phyloP scores from a whole-genome alignment of 2,888 invertebrate genomes.

The Melinaea menophilus region DNA sequence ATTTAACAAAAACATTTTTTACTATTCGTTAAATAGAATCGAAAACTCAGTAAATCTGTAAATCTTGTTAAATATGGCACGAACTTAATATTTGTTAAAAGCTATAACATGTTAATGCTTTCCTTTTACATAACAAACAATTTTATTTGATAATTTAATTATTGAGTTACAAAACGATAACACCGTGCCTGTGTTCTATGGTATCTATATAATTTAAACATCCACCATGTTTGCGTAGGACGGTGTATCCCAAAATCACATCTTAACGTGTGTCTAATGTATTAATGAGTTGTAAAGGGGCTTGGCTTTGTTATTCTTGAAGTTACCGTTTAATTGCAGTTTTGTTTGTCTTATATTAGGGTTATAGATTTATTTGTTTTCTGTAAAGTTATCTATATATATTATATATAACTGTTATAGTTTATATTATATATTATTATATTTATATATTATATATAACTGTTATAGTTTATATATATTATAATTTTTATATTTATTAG shows the following conservation, averaged over 20 bases:
- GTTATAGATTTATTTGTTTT: not conserved
- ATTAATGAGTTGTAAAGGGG: conserved; percentile 53
- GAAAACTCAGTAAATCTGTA: too few species aligned
- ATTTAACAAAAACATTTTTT: too few species aligned
- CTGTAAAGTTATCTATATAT: too few species aligned
- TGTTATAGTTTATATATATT: too few species aligned
- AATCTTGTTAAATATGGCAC: too few species aligned
- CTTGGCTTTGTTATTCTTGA: conserved; percentile 18
- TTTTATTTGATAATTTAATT: not conserved
- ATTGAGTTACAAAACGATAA: not conserved
- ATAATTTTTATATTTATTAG: too few species aligned
- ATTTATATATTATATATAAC: too few species aligned
- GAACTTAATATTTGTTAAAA: too few species aligned
- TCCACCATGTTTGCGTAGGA: conserved; percentile 51
- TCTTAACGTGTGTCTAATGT: conserved; percentile 60
- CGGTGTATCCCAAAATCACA: conserved; percentile 36
- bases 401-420: too few species aligned
- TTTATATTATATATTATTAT: too few species aligned
- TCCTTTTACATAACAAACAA: not conserved
- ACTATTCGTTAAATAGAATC: too few species aligned
- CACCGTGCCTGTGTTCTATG: not conserved
- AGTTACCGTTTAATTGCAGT: conserved; percentile 24
- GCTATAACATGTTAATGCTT: too few species aligned
- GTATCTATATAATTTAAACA: not conserved
- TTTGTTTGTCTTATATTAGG: conserved; percentile 14